A percentile compares a stretch with the other conserved stretches of the same genome.
Conservation (phyloP, 2,797 vertebrate genomes). For the Acomys russatus region DNA sequence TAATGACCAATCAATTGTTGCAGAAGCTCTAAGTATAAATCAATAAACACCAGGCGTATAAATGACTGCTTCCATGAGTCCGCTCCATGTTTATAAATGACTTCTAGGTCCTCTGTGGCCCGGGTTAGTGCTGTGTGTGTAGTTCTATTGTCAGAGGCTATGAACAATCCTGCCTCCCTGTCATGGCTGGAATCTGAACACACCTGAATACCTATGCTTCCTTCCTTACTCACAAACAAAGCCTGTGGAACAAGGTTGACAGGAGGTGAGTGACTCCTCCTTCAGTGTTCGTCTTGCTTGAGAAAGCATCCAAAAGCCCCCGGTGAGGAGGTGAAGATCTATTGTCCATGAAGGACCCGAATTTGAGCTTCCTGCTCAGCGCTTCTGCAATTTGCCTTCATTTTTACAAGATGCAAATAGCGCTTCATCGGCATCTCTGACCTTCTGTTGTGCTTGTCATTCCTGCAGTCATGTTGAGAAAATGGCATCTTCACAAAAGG, state of each 20-base stretch:
- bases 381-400: constrained; percentile 4
- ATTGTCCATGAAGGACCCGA: neutral
- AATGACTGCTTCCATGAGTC: neutral
- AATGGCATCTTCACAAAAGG: constrained; percentile 56
- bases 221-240: constrained; percentile 18
- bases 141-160: neutral
- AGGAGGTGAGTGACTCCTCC: neutral
- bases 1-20: constrained; percentile 67
- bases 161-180: neutral
- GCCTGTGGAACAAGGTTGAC: constrained; percentile 38
- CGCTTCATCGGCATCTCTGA: constrained; percentile 11
- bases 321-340: neutral
- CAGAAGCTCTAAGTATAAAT: constrained; percentile 64
- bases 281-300: constrained; percentile 55
- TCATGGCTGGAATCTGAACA: neutral
- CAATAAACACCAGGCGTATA: constrained; percentile 34
- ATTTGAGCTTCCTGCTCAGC: neutral
- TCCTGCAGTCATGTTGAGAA: constrained; percentile 5
- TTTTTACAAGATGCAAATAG: constrained; percentile 50
- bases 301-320: constrained; percentile 38
- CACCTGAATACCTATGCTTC: neutral
- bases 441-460: neutral
- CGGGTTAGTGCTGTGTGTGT: neutral
- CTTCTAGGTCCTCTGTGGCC: neutral
- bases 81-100: neutral